phyloP scores from a whole-genome alignment of 2,797 vertebrate genomes.

The Silurus aristotelis region DNA sequence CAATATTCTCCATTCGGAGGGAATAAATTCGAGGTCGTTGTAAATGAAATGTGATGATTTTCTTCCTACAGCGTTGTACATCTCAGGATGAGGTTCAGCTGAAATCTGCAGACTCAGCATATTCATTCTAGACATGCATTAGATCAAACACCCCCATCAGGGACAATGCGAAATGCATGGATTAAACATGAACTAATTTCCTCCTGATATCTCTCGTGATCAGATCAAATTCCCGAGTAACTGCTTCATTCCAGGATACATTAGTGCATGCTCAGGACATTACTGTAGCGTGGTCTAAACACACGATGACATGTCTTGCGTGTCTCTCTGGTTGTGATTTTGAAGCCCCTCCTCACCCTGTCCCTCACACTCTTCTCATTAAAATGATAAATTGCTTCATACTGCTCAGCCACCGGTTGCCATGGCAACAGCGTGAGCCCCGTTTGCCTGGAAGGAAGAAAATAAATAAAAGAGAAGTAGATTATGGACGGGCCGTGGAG shows the following conservation, averaged over 20 bases:
- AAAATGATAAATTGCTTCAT: constrained; percentile 65
- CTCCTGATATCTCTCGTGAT: constrained; percentile 1
- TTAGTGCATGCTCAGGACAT: neutral
- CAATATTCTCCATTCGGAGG: neutral
- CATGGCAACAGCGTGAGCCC: constrained; percentile 66
- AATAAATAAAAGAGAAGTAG: constrained; percentile 50
- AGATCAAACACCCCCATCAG: neutral
- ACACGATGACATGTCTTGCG: constrained; percentile 21
- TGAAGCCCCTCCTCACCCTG: constrained; percentile 32
- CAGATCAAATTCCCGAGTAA: neutral
- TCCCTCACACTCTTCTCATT: constrained; percentile 55
- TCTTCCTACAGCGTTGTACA: neutral
- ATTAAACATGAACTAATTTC: neutral
- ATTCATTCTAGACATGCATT: neutral
- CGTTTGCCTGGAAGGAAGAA: constrained; percentile 53
- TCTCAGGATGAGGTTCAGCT: neutral
- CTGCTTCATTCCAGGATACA: neutral
- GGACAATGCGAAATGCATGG: neutral
- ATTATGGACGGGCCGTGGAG: constrained; percentile 20
- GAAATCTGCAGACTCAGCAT: neutral
- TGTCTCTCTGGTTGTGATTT: constrained; percentile 40
- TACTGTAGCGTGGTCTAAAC: constrained; percentile 11
- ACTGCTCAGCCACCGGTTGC: constrained; percentile 58
- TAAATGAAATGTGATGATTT: neutral
- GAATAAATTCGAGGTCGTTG: neutral